These are phyloP conservation scores for Ctenodactylus gundi DNA, from an alignment of 2,113 vertebrate genomes.

Conservation along the genomic window DNA sequence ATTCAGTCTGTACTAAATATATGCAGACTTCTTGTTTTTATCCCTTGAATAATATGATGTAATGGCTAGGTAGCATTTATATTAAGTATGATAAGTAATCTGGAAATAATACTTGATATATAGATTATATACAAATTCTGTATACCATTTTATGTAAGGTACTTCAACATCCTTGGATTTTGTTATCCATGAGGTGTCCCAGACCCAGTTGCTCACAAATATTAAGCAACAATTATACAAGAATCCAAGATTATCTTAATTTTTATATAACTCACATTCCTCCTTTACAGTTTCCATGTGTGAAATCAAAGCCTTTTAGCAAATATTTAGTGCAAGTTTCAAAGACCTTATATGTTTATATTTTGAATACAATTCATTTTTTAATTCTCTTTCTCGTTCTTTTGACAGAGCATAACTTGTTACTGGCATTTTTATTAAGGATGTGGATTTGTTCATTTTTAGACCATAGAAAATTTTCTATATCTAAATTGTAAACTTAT, in stretches of 20 bases:
- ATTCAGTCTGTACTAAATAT: neutral
- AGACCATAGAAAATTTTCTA: slow-evolving; percentile 1
- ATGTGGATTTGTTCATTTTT: slow-evolving; percentile 39
- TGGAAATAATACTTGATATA: neutral
- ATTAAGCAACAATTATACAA: neutral
- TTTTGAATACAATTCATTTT: slow-evolving; percentile 38
- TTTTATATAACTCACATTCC: slow-evolving; percentile 13
- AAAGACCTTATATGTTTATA: neutral
- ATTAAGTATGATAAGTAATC: neutral
- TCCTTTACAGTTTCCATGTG: neutral
- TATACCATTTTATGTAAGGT: neutral
- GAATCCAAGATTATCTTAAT: slow-evolving; percentile 10
- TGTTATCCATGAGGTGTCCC: neutral
- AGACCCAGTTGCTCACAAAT: neutral
- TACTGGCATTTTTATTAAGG: slow-evolving; percentile 6
- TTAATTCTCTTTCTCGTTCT: no score
- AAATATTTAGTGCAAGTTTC: slow-evolving; percentile 39
- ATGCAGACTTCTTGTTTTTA: neutral
- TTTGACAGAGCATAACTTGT: neutral
- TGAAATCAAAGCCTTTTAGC: slow-evolving; percentile 26
- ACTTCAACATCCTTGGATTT: neutral
- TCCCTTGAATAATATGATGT: neutral
- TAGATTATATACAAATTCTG: neutral
- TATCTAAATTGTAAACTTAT: slow-evolving; percentile 2
- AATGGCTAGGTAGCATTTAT: neutral